Evolutionary conservation across 2,113 vertebrate species (phyloP).

Genomic region (Mobula hypostoma): DNA sequence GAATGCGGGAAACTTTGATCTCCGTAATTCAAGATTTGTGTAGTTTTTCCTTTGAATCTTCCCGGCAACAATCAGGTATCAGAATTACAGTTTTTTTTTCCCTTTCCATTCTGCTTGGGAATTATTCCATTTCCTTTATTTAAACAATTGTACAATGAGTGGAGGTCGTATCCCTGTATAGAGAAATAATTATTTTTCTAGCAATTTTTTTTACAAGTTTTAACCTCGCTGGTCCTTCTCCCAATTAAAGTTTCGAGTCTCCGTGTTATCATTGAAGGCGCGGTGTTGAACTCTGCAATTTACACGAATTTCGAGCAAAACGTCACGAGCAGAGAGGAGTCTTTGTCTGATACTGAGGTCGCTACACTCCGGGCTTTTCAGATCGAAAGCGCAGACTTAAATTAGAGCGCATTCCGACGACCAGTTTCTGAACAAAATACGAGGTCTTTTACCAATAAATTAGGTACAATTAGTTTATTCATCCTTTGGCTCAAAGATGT

Average conservation of each 20-base stretch:
- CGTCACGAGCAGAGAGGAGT: background rate
- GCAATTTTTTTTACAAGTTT: background rate
- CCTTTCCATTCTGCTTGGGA: background rate
- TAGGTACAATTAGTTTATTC: background rate
- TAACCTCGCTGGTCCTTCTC: background rate
- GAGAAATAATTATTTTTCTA: background rate
- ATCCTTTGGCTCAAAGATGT: background rate
- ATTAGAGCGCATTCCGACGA: too few species aligned
- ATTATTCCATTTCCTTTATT: background rate
- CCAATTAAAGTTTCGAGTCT: background rate
- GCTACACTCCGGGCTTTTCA: background rate
- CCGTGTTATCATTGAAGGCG: background rate
- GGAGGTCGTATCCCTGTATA: background rate
- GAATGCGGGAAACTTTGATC: background rate
- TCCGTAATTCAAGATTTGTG: background rate
- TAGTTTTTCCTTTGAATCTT: background rate
- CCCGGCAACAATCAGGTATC: background rate
- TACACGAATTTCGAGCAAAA: background rate
- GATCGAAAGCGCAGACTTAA: background rate
- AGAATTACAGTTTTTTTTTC: background rate
- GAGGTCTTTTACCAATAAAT: background rate
- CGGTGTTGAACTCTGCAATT: background rate
- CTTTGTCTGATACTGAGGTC: background rate
- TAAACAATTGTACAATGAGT: background rate
- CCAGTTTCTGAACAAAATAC: background rate